Conservation (phyloP, 2,113 vertebrate species). For the Cisticola juncidis region DNA sequence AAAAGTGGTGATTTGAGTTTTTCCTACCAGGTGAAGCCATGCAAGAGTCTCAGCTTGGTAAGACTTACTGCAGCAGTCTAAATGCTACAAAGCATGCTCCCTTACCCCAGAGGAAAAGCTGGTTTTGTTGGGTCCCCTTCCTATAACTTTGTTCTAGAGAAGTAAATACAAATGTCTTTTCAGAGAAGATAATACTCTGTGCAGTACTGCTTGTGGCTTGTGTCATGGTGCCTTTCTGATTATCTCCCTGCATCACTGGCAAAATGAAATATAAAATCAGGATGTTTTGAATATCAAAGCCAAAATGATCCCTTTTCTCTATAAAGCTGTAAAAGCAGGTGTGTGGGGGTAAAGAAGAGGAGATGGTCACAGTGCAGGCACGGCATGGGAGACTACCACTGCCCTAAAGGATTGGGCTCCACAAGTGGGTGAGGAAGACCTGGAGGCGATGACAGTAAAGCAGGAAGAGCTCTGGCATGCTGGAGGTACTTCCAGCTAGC, state of each 20-base stretch:
- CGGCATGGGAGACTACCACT: accelerated
- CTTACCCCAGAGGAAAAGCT: neutral
- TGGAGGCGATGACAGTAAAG: neutral
- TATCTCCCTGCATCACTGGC: neutral
- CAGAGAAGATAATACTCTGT: neutral
- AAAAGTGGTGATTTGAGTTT: conserved; percentile 28
- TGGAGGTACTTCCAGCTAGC: neutral
- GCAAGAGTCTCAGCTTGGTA: neutral
- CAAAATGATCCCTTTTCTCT: neutral
- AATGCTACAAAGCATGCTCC: neutral
- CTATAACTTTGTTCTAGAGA: neutral
- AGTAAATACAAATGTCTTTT: neutral
- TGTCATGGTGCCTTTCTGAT: neutral
- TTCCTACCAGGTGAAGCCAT: neutral
- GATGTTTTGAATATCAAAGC: neutral
- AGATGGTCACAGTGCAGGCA: neutral
- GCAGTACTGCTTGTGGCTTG: neutral
- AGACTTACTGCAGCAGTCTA: neutral
- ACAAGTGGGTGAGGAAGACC: neutral
- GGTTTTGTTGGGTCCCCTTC: neutral
- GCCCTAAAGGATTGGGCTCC: neutral
- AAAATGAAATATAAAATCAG: neutral
- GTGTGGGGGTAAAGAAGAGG: neutral
- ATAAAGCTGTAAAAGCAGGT: neutral
- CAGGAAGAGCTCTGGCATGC: neutral